These are phyloP conservation scores for Chrysochloris asiatica DNA, from an alignment of 2,113 vertebrate genomes.

Conservation along the genomic window DNA sequence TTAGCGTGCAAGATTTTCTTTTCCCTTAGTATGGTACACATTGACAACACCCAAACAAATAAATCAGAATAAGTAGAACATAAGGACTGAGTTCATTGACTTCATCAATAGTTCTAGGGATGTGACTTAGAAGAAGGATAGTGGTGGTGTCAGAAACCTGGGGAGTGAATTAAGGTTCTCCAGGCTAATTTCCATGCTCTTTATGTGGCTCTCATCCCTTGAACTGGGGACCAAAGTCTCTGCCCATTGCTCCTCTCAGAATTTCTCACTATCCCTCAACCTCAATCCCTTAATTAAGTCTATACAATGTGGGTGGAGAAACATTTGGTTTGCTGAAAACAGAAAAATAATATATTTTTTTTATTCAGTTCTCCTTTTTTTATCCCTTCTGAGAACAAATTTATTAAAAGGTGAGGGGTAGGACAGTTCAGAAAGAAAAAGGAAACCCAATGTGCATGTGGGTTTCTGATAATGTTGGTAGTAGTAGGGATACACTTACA, in stretches of 20 bases:
- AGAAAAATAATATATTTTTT: not conserved
- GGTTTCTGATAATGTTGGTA: not conserved
- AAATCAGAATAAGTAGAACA: not conserved
- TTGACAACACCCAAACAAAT: not conserved
- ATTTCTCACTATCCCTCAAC: not conserved
- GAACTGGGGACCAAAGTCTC: not conserved
- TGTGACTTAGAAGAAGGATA: not conserved
- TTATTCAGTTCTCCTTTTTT: not conserved
- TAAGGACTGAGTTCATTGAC: not conserved
- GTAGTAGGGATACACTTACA: not conserved
- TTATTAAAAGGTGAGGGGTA: not conserved
- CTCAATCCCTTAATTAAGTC: not conserved
- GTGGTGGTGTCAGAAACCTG: too few species aligned
- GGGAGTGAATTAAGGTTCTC: too few species aligned
- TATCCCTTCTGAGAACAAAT: not conserved
- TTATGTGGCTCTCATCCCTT: not conserved
- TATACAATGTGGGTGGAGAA: not conserved
- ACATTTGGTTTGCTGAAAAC: not conserved
- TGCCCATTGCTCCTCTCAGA: not conserved
- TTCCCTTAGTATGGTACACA: not conserved
- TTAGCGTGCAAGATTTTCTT: not conserved
- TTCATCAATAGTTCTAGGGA: not conserved
- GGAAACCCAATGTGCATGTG: not conserved
- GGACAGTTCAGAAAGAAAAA: not conserved
- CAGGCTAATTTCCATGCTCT: too few species aligned